phyloP scores from a whole-genome alignment of 2,113 vertebrate genomes.

The Pelodiscus sinensis region DNA sequence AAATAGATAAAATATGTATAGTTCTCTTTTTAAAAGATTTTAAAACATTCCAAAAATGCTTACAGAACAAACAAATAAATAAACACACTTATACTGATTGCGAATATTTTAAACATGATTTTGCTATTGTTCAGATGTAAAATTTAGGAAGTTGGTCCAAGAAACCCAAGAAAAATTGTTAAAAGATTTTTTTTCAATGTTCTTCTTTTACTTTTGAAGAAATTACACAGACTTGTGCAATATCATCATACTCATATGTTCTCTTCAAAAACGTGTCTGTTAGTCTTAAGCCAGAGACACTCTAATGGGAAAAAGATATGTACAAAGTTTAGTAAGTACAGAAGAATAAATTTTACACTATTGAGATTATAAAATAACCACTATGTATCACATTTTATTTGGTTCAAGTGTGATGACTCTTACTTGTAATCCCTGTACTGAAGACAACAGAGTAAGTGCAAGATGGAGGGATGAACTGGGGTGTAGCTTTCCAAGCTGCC shows the following conservation, averaged over 20 bases:
- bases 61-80: slow-evolving; percentile 50
- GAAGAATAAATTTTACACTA: neutral
- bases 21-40: slow-evolving; percentile 43
- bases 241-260: slow-evolving; percentile 97
- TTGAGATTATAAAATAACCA: neutral
- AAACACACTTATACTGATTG: slow-evolving; percentile 31
- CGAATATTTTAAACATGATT: slow-evolving; percentile 8
- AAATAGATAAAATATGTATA: slow-evolving; percentile 37
- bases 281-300: slow-evolving; percentile 93
- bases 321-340: slow-evolving; percentile 17
- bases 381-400: neutral
- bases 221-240: slow-evolving; percentile 96
- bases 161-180: neutral
- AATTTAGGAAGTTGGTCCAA: slow-evolving; percentile 72
- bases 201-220: slow-evolving; percentile 86
- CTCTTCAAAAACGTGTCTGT: slow-evolving; percentile 97
- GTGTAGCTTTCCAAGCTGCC: slow-evolving; percentile 93
- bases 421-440: slow-evolving; percentile 96
- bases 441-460: slow-evolving; percentile 90
- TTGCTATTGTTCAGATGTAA: slow-evolving; percentile 26
- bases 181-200: slow-evolving; percentile 73
- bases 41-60: slow-evolving; percentile 51
- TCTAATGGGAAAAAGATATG: slow-evolving; percentile 79
- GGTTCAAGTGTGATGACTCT: neutral
- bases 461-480: slow-evolving; percentile 91